Evolutionary conservation across 2,888 invertebrate species (phyloP).

Genomic region (Parascotia fuliginaria): DNA sequence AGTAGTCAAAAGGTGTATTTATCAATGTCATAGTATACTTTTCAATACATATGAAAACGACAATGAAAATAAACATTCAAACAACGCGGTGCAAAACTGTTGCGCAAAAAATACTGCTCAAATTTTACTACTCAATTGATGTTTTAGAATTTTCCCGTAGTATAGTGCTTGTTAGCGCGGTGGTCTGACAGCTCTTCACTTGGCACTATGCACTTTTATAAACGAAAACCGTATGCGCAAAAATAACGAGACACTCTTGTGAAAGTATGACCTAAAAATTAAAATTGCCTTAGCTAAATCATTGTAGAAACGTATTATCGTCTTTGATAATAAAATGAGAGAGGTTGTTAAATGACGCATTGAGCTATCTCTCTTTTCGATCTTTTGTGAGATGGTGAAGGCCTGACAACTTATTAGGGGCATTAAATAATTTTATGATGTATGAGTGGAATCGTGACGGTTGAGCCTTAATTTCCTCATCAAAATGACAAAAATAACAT

Average conservation of each 20-base stretch:
- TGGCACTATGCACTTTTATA: constrained; percentile 15
- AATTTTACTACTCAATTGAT: constrained; percentile 37
- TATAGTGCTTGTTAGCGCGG: constrained; percentile 43
- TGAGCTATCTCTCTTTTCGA: not conserved
- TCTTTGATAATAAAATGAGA: constrained; percentile 25
- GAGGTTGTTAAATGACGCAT: constrained; percentile 17
- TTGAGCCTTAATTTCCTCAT: no score
- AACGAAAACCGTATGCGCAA: constrained; percentile 22
- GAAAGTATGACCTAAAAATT: constrained; percentile 14
- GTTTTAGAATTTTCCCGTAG: constrained; percentile 35
- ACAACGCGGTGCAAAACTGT: constrained; percentile 13
- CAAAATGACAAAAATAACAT: no score
- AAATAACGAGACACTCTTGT: constrained; percentile 45
- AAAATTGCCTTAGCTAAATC: constrained; percentile 11
- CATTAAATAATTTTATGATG: no score
- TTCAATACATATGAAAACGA: no score
- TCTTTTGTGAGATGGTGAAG: no score
- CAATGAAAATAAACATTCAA: not conserved
- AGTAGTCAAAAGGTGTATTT: no score
- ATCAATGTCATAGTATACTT: no score
- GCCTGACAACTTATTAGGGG: no score
- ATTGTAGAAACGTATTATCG: constrained; percentile 7
- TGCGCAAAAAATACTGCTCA: constrained; percentile 21
- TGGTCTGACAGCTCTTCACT: constrained; percentile 33
- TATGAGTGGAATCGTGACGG: no score